phyloP scores from a whole-genome alignment of 2,113 vertebrate species.

The Pelecanus crispus region DNA sequence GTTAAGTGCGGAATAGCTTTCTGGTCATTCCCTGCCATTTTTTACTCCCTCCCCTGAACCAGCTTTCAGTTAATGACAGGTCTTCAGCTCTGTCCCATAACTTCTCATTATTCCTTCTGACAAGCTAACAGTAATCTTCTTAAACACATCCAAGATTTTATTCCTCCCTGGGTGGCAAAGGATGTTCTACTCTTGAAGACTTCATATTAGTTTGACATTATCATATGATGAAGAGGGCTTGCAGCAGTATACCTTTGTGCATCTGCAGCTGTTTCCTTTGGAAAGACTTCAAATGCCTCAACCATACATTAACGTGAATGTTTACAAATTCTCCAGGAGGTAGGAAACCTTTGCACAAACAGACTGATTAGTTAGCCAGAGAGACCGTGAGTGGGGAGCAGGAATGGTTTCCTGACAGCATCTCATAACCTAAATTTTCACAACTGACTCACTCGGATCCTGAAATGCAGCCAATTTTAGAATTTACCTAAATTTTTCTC shows the following conservation, averaged over 20 bases:
- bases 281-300: neutral
- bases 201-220: neutral
- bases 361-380: neutral
- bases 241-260: neutral
- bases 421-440: neutral
- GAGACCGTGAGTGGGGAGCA: neutral
- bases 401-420: neutral
- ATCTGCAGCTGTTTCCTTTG: neutral
- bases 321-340: neutral
- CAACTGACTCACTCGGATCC: neutral
- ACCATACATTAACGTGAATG: neutral
- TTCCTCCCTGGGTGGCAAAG: slow-evolving; percentile 11
- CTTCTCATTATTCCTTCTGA: slow-evolving; percentile 38
- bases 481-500: neutral
- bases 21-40: neutral
- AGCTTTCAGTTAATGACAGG: neutral
- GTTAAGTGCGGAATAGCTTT: neutral
- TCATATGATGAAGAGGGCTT: neutral
- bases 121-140: slow-evolving; percentile 33
- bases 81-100: slow-evolving; percentile 5
- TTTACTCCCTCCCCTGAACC: neutral
- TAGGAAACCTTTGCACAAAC: neutral
- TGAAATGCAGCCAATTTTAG: neutral
- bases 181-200: neutral
- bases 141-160: slow-evolving; percentile 17